Percentiles rank a stretch among this genome's conserved stretches.
Evolutionary conservation across 2,888 invertebrate species (phyloP).

Genomic region (Aspidiotus destructor): DNA sequence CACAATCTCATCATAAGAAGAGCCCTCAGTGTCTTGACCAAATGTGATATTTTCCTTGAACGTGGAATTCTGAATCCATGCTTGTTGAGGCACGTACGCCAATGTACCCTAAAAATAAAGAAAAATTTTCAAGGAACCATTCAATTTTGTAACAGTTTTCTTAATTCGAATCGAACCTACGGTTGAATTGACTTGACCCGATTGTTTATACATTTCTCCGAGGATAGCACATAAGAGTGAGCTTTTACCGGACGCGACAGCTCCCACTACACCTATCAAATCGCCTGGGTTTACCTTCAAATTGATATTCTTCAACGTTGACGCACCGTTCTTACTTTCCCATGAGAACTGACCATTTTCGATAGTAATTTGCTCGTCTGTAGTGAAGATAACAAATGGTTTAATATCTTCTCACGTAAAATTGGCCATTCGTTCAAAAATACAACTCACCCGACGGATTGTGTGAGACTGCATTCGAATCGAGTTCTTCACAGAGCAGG

Average conservation of each 20-base stretch:
- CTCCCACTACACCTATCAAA: constrained; percentile 75
- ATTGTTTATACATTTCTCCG: constrained; percentile 79
- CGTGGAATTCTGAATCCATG: constrained; percentile 97
- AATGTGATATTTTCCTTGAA: constrained; percentile 87
- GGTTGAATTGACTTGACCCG: constrained; percentile 68
- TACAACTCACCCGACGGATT: constrained; percentile 40
- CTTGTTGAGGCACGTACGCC: constrained; percentile 88
- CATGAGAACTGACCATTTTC: constrained; percentile 78
- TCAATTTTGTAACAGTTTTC: neutral
- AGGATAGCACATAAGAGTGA: constrained; percentile 78
- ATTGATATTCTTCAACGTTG: constrained; percentile 64
- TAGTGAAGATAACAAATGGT: neutral
- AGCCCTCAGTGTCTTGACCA: constrained; percentile 61
- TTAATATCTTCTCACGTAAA: too few relatives aligned
- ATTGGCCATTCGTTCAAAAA: too few relatives aligned
- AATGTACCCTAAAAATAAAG: constrained; percentile 44
- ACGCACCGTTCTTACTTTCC: constrained; percentile 54
- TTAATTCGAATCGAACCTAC: constrained; percentile 31
- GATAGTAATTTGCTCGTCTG: neutral
- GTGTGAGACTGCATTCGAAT: constrained; percentile 43
- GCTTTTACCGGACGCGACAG: constrained; percentile 81
- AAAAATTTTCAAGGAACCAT: constrained; percentile 10
- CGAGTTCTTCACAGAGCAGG: constrained; percentile 48
- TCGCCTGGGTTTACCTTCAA: constrained; percentile 56
- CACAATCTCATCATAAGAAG: constrained; percentile 66